phyloP scores from a whole-genome alignment of 2,113 vertebrate species.

The Trematomus loennbergii region DNA sequence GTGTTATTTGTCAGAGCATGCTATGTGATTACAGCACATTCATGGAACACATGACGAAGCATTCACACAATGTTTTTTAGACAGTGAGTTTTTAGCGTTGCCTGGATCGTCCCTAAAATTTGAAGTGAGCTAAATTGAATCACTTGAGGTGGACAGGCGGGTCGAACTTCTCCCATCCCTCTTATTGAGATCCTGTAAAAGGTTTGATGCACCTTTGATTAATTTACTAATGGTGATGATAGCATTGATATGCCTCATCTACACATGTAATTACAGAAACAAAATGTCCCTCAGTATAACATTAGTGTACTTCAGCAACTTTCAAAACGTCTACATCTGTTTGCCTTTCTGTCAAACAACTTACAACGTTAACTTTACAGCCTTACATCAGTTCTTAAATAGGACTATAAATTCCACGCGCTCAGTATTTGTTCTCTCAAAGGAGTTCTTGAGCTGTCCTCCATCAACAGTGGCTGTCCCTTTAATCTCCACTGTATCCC shows the following conservation, averaged over 20 bases:
- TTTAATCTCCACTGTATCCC: constrained; percentile 38
- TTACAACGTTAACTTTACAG: constrained; percentile 12
- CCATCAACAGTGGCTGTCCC: constrained; percentile 22
- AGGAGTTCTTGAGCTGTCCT: constrained; percentile 48
- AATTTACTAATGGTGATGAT: constrained; percentile 39
- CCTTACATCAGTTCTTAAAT: constrained; percentile 18
- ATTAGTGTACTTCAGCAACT: not conserved
- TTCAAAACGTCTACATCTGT: not conserved
- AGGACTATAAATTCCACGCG: constrained; percentile 14
- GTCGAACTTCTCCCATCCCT: constrained; percentile 10
- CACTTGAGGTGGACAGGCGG: constrained; percentile 19
- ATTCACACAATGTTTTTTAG: not conserved
- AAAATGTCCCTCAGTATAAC: not conserved
- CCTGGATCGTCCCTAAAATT: not conserved
- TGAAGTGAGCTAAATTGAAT: constrained; percentile 18
- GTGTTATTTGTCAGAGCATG: too few species aligned
- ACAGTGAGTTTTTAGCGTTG: not conserved
- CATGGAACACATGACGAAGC: constrained; percentile 4
- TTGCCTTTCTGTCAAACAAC: constrained; percentile 12
- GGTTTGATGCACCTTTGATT: constrained; percentile 45
- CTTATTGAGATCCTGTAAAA: constrained; percentile 29
- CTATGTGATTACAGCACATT: not conserved
- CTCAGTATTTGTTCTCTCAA: constrained; percentile 23
- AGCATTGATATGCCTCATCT: constrained; percentile 45
- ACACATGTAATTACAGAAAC: constrained; percentile 47